These are phyloP conservation scores for Aspidapion aeneum DNA, from an alignment of 2,888 invertebrate species.

Conservation along the genomic window DNA sequence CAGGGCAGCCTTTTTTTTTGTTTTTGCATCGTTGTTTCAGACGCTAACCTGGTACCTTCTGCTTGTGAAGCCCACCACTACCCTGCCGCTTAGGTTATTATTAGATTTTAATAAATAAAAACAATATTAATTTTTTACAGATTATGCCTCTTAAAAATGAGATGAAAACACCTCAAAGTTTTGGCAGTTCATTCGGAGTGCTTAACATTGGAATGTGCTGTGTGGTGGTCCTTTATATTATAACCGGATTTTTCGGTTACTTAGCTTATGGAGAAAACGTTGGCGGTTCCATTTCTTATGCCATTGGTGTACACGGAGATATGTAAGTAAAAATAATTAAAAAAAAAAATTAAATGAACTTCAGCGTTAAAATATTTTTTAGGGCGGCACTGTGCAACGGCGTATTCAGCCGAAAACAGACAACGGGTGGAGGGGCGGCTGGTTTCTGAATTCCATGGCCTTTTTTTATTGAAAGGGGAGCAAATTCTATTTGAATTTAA, in stretches of 20 bases:
- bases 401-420: no score
- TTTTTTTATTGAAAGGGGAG: no score
- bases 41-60: no score
- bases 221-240: constrained; percentile 80
- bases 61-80: no score
- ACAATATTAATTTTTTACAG: constrained; percentile 57
- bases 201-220: constrained; percentile 79
- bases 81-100: no score
- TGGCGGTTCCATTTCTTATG: constrained; percentile 82
- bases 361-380: constrained; percentile 29
- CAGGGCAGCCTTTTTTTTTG: no score
- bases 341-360: background rate
- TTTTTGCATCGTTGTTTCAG: no score
- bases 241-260: constrained; percentile 90
- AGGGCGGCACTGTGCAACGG: constrained; percentile 71
- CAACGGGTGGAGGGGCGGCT: no score
- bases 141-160: constrained; percentile 91
- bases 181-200: constrained; percentile 78
- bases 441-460: no score
- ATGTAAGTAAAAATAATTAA: constrained; percentile 28
- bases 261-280: constrained; percentile 73
- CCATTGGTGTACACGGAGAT: constrained; percentile 60
- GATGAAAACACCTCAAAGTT: constrained; percentile 83
- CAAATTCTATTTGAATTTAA: no score
- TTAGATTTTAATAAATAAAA: no score